These are phyloP conservation scores for Drosophila prosaltans DNA, from an alignment of 1,140 invertebrate species.

Conservation along the genomic window DNA sequence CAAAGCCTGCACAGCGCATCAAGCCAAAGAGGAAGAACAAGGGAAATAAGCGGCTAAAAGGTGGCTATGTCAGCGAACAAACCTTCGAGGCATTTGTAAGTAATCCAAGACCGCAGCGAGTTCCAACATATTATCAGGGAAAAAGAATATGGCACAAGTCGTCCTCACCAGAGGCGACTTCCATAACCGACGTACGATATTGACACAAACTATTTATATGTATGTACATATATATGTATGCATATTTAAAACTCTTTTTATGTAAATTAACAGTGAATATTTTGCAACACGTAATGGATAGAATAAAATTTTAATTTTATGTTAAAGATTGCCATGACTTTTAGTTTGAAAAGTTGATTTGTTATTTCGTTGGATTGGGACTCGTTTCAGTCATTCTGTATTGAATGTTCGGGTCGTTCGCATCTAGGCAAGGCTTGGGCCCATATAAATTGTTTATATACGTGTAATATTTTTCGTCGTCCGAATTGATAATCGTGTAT, in stretches of 20 bases:
- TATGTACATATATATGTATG: not conserved
- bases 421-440: conserved; percentile 40
- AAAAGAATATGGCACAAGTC: conserved; percentile 3
- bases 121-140: not conserved
- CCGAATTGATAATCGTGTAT: conserved; percentile 9
- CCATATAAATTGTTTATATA: conserved; percentile 48
- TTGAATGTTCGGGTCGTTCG: conserved; percentile 64
- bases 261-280: conserved; percentile 6
- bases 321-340: conserved; percentile 29
- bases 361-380: not conserved
- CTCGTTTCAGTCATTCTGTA: conserved; percentile 50
- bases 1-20: conserved; percentile 27
- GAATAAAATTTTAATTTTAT: not conserved
- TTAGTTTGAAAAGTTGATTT: too few species aligned
- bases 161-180: not conserved
- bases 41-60: conserved; percentile 18
- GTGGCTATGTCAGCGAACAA: not conserved
- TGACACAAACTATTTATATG: not conserved
- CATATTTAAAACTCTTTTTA: not conserved
- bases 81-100: not conserved
- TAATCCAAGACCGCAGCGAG: not conserved
- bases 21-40: conserved; percentile 25
- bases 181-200: not conserved
- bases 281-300: not conserved
- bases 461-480: conserved; percentile 45